Evolutionary conservation across 2,797 vertebrate genomes (phyloP).

Genomic region (Crax fasciolata): DNA sequence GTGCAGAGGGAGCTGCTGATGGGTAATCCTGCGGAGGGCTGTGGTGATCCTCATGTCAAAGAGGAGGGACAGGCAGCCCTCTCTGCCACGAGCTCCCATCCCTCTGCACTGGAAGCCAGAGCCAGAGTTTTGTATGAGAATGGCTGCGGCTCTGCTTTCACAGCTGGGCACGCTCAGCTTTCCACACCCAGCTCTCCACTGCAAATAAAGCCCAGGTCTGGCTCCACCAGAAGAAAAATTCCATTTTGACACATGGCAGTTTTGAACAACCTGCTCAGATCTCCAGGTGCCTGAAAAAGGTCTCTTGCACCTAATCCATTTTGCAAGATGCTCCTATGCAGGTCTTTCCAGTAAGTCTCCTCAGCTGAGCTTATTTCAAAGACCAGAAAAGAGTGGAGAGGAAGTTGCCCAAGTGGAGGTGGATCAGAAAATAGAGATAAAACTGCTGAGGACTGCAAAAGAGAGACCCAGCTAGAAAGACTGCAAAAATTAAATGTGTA

Average conservation of each 20-base stretch:
- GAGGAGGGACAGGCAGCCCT: neutral
- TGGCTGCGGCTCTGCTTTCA: rapidly evolving
- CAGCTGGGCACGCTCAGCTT: neutral
- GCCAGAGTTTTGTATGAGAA: neutral
- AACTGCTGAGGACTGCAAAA: neutral
- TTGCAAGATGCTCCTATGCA: neutral
- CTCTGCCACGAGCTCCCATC: neutral
- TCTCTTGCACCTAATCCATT: neutral
- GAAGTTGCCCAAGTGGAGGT: neutral
- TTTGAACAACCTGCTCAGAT: neutral
- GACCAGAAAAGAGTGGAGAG: neutral
- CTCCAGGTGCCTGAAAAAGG: neutral
- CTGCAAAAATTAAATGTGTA: neutral
- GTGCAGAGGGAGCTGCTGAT: neutral
- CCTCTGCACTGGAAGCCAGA: neutral
- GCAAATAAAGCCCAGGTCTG: neutral
- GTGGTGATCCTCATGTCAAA: neutral
- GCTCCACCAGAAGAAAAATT: neutral
- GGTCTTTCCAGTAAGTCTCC: neutral
- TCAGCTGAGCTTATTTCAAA: neutral
- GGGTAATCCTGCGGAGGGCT: neutral
- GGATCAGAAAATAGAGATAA: neutral
- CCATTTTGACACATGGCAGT: neutral
- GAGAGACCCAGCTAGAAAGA: neutral
- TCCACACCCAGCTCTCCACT: neutral